Conservation (phyloP, 2,888 invertebrate species). For the Phengaris arion region DNA sequence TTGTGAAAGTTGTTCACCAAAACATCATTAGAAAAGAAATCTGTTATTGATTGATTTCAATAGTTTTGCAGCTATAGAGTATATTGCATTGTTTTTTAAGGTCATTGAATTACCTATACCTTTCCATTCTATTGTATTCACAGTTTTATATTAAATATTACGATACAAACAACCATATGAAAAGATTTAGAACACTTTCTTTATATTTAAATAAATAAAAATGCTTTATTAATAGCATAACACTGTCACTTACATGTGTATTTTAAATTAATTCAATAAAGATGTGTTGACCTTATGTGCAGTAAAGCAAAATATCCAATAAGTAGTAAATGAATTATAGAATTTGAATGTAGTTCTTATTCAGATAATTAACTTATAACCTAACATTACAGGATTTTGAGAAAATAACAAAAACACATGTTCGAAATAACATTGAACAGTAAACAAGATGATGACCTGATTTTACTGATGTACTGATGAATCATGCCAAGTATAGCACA, state of each 20-base stretch:
- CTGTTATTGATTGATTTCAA: background rate
- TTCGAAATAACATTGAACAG: background rate
- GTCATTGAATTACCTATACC: background rate
- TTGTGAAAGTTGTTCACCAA: background rate
- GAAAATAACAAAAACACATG: background rate
- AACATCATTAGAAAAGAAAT: background rate
- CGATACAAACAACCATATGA: background rate
- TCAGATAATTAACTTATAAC: background rate
- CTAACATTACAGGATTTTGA: background rate
- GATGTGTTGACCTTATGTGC: constrained; percentile 13
- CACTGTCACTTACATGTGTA: background rate
- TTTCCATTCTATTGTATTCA: background rate
- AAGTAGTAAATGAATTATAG: constrained; percentile 5
- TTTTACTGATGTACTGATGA: constrained; percentile 25
- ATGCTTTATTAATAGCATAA: background rate
- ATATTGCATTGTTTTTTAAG: background rate
- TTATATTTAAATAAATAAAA: background rate
- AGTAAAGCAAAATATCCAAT: constrained; percentile 16
- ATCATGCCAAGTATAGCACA: background rate
- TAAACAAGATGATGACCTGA: constrained; percentile 39
- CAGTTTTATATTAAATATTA: background rate
- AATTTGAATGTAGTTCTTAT: background rate
- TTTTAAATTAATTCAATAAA: constrained; percentile 8
- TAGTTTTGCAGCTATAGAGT: background rate
- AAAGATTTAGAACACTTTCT: background rate